These are phyloP conservation scores for Babyrousa celebensis DNA, from an alignment of 2,797 vertebrate species.

Conservation along the genomic window DNA sequence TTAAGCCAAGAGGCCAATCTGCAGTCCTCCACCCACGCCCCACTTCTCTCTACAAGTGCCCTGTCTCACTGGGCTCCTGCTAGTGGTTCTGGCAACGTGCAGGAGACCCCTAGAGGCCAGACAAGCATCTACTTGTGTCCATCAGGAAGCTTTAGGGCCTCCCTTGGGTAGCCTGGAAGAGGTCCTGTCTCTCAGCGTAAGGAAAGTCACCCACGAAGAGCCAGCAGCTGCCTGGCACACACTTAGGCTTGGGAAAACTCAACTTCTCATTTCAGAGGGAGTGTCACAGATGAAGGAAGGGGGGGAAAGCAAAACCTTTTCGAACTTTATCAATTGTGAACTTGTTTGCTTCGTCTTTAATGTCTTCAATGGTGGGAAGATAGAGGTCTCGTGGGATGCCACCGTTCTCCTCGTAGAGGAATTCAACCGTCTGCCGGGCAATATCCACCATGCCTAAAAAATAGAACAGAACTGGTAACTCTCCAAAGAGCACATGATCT, in stretches of 20 bases:
- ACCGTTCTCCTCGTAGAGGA: slow-evolving; percentile 99
- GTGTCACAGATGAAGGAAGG: slow-evolving; percentile 3
- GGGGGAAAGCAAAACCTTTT: slow-evolving; percentile 94
- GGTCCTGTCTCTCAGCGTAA: not conserved
- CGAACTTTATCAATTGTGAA: slow-evolving; percentile 99
- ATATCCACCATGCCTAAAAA: slow-evolving; percentile 98
- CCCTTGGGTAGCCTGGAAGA: not conserved
- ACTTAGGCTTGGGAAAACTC: not conserved
- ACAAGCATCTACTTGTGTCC: not conserved
- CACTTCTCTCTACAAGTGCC: not conserved
- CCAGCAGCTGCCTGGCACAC: not conserved
- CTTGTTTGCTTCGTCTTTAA: slow-evolving; percentile 99
- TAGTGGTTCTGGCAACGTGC: not conserved
- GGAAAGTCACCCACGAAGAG: not conserved
- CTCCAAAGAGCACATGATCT: not conserved
- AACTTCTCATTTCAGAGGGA: not conserved
- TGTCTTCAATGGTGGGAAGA: slow-evolving; percentile 99
- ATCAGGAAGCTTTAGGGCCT: not conserved
- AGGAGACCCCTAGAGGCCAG: not conserved
- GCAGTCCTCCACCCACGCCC: not conserved
- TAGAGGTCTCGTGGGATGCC: slow-evolving; percentile 99
- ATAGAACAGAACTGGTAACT: slow-evolving; percentile 46
- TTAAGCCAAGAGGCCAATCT: not conserved
- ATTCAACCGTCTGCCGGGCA: slow-evolving; percentile 98
- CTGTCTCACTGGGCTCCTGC: not conserved